Evolutionary conservation across 2,888 invertebrate genomes (phyloP).

Genomic region (Gymnosoma rotundatum): DNA sequence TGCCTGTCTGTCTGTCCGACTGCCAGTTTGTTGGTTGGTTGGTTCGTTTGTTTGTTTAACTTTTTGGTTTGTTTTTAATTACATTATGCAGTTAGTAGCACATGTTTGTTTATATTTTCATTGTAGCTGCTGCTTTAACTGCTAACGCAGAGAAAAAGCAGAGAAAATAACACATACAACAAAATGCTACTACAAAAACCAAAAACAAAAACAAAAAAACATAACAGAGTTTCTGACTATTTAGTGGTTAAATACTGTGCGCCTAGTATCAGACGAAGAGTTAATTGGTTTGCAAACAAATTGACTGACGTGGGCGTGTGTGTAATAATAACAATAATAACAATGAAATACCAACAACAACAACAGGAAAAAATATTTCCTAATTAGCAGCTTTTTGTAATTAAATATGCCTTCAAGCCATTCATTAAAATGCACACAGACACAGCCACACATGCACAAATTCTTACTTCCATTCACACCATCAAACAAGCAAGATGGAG

Average conservation of each 20-base stretch:
- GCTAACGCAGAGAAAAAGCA: constrained; percentile 46
- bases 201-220: constrained; percentile 1
- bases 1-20: constrained; percentile 14
- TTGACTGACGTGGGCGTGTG: constrained; percentile 81
- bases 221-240: constrained; percentile 50
- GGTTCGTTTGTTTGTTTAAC: constrained; percentile 57
- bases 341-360: constrained; percentile 57
- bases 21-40: neutral
- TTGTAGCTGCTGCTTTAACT: constrained; percentile 5
- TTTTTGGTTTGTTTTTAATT: constrained; percentile 67
- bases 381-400: constrained; percentile 82
- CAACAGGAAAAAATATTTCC: constrained; percentile 74
- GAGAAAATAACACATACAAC: constrained; percentile 49
- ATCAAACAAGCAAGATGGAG: constrained; percentile 10
- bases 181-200: constrained; percentile 1
- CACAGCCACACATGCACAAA: constrained; percentile 35
- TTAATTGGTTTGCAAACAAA: constrained; percentile 82
- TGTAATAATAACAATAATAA: constrained; percentile 70
- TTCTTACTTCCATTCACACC: constrained; percentile 48
- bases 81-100: constrained; percentile 60
- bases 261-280: constrained; percentile 80
- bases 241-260: constrained; percentile 78
- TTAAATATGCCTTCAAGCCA: constrained; percentile 81
- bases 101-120: constrained; percentile 18
- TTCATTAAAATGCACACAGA: constrained; percentile 62